Base-by-base conservation (phyloP, 2,113 vertebrate genomes). In the Thinocorus orbignyianus region DNA sequence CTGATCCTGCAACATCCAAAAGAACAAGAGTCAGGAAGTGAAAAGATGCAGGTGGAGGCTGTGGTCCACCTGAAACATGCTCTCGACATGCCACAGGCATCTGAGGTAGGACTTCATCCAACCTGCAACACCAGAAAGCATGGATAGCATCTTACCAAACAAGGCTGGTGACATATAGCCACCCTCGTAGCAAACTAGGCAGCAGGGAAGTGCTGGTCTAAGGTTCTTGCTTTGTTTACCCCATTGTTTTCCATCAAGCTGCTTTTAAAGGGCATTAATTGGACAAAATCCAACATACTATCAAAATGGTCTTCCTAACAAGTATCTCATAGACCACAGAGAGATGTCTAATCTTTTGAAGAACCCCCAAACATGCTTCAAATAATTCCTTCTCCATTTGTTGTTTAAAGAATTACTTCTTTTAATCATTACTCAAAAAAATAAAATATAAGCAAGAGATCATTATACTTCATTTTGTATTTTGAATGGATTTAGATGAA, bases 401-500 rank as follows among this genome's bases (percentile, higher is more conserved):
- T 92, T 92, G 33, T 42, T 83, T 88, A 48, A 81, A 90, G n/a
- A 92, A 83, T 41, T 7, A 49, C 30, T 88, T 90, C 13, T 88
- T 93, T 73, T 88, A 88, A 95, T 81, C 60, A 70, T 35, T 48
- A 83, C 51, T 86, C 18, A 46, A 46, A 46, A 58, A 41, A 73
- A 92, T 57, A 42, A 74, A 92, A 85, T 89, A 83, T 25, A 95
- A 91, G 79, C 49, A 54, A 68, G 69, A 77, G 6, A 10, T 69
- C n/a, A 66, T 61, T 90, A 79, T 89, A 89, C 86, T 66, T 37
- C 68, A 86, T 73, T 93, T 92, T 65, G 6, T 61, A 58, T 92
- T 88, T 46, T 30, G 78, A 19, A 93, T 71, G 35, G 92, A 92
- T 89, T 94, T 86, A 90, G 70, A 96, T 62, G 86, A 86, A 92